These are phyloP conservation scores for Garrulus glandarius DNA, from an alignment of 2,797 vertebrate species.

Conservation along the genomic window DNA sequence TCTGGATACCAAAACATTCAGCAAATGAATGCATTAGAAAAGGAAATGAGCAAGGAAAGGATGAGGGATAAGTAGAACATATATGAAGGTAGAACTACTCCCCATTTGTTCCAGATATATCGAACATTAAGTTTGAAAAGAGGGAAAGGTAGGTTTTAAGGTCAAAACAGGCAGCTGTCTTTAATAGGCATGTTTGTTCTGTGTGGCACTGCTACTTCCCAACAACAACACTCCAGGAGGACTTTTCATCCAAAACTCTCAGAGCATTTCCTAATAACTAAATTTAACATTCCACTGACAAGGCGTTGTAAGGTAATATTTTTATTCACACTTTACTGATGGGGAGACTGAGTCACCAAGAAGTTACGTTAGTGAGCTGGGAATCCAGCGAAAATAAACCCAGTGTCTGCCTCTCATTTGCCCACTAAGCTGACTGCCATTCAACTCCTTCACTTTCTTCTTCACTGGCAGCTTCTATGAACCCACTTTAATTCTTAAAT, in stretches of 20 bases:
- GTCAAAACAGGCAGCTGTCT: neutral
- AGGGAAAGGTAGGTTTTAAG: neutral
- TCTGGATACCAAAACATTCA: neutral
- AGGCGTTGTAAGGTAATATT: neutral
- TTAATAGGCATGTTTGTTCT: neutral
- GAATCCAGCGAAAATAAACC: neutral
- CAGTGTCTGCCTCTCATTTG: neutral
- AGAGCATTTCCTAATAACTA: conserved; percentile 17
- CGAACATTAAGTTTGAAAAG: neutral
- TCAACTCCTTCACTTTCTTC: neutral
- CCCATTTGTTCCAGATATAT: neutral
- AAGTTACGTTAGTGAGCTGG: conserved; percentile 1
- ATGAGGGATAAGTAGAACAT: neutral
- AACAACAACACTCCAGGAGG: neutral
- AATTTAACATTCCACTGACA: conserved; percentile 22
- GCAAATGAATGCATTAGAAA: neutral
- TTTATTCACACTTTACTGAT: conserved; percentile 5
- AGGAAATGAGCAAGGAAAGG: neutral
- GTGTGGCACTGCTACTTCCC: neutral
- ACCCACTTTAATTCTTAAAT: neutral
- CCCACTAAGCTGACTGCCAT: neutral
- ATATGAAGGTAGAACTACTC: neutral
- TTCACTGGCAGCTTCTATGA: neutral
- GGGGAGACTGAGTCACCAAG: neutral
- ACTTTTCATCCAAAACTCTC: neutral